Conservation (phyloP, 2,888 invertebrate genomes). For the Bellardia bayeri region DNA sequence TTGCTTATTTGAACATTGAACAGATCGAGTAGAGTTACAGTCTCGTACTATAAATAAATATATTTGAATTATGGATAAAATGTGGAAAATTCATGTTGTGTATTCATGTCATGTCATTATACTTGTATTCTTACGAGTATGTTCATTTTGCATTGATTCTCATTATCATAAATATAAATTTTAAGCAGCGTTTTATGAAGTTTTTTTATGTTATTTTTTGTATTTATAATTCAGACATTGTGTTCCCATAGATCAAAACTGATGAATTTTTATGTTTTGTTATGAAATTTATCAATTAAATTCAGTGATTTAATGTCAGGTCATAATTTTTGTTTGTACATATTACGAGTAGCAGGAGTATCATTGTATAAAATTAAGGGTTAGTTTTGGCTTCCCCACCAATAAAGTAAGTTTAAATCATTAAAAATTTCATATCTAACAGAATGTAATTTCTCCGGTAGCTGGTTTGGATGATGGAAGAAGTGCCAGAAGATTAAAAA, state of each 20-base stretch:
- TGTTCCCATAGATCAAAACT: conserved; percentile 8
- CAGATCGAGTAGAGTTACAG: background rate
- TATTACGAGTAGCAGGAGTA: no score
- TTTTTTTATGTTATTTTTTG: conserved; percentile 1
- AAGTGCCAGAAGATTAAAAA: no score
- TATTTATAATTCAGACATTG: background rate
- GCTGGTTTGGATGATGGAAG: no score
- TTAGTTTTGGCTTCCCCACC: background rate
- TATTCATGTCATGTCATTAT: background rate
- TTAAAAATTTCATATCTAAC: no score
- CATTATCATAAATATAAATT: conserved; percentile 34
- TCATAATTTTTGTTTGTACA: background rate
- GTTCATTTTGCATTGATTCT: conserved; percentile 45
- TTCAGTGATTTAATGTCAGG: conserved; percentile 24
- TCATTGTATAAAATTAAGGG: no score
- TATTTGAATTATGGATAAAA: background rate
- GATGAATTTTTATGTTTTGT: conserved; percentile 35
- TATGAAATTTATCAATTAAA: conserved; percentile 44
- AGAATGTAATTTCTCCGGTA: no score
- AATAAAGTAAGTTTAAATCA: background rate
- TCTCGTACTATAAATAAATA: background rate
- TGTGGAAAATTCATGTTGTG: conserved; percentile 5
- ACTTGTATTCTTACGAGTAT: background rate
- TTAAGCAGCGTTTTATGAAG: conserved; percentile 17
- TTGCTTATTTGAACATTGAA: conserved; percentile 6